phyloP scores from a whole-genome alignment of 2,888 invertebrate genomes.

The Dugesia japonica region DNA sequence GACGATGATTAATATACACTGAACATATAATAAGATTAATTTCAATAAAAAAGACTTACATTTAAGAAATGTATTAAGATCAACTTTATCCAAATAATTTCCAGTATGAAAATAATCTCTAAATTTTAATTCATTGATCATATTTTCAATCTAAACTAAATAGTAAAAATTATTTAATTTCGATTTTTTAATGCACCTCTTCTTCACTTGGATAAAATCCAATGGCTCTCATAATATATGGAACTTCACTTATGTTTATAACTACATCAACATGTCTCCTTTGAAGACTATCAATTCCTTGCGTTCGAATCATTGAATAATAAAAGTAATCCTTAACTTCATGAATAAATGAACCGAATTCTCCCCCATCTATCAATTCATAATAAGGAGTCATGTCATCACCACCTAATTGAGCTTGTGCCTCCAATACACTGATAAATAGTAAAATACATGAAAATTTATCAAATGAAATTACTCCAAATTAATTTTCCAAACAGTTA shows the following conservation, averaged over 20 bases:
- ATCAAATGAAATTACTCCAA: neutral
- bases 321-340: slow-evolving; percentile 63
- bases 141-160: slow-evolving; percentile 45
- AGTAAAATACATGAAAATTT: neutral
- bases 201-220: slow-evolving; percentile 62
- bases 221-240: slow-evolving; percentile 60
- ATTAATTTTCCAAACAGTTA: slow-evolving; percentile 52
- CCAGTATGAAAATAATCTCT: slow-evolving; percentile 50
- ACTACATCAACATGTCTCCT: slow-evolving; percentile 54
- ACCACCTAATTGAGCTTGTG: slow-evolving; percentile 45
- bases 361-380: slow-evolving; percentile 58
- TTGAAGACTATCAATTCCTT: slow-evolving; percentile 57
- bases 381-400: slow-evolving; percentile 55
- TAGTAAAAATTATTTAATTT: neutral
- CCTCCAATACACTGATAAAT: slow-evolving; percentile 44
- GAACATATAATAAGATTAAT: too few relatives aligned
- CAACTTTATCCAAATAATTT: slow-evolving; percentile 51
- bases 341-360: slow-evolving; percentile 57
- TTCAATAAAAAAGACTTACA: slow-evolving; percentile 40
- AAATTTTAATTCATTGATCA: slow-evolving; percentile 48
- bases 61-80: slow-evolving; percentile 52
- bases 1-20: slow-evolving; percentile 48
- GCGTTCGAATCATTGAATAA: slow-evolving; percentile 57
- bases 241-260: slow-evolving; percentile 57
- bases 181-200: slow-evolving; percentile 52